phyloP scores from a whole-genome alignment of 1,140 invertebrate genomes.

The Ganaspis sp. region DNA sequence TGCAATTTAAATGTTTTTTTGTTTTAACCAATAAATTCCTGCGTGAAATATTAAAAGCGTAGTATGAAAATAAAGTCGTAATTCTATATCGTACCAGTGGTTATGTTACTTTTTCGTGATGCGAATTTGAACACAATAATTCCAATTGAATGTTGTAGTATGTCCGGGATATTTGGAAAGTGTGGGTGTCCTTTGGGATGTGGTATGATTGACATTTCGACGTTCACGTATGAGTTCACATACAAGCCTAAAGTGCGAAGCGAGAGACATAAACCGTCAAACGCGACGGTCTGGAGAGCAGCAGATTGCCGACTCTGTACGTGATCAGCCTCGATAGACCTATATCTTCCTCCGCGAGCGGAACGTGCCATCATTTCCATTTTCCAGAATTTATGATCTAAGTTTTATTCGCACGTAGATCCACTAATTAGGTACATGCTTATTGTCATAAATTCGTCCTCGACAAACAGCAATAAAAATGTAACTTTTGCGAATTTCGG shows the following conservation, averaged over 20 bases:
- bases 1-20: not conserved
- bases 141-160: not conserved
- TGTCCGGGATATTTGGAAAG: conserved; percentile 49
- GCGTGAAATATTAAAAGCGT: not conserved
- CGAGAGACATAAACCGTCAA: conserved; percentile 66
- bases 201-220: conserved; percentile 62
- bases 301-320: conserved; percentile 62
- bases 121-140: not conserved
- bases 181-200: conserved; percentile 46
- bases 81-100: not conserved
- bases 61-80: not conserved
- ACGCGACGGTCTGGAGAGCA: conserved; percentile 59
- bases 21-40: not conserved
- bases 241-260: conserved; percentile 60
- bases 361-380: conserved; percentile 61
- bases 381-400: conserved; percentile 55
- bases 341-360: conserved; percentile 41
- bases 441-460: not conserved
- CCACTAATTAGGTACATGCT: conserved; percentile 48
- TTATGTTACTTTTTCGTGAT: conserved; percentile 5
- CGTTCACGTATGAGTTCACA: conserved; percentile 51
- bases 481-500: too few species aligned
- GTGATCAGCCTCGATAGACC: conserved; percentile 63
- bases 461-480: not conserved
- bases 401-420: conserved; percentile 56